Evolutionary conservation across 1,140 invertebrate species (phyloP).

Genomic region (Calliopsis andreniformis): DNA sequence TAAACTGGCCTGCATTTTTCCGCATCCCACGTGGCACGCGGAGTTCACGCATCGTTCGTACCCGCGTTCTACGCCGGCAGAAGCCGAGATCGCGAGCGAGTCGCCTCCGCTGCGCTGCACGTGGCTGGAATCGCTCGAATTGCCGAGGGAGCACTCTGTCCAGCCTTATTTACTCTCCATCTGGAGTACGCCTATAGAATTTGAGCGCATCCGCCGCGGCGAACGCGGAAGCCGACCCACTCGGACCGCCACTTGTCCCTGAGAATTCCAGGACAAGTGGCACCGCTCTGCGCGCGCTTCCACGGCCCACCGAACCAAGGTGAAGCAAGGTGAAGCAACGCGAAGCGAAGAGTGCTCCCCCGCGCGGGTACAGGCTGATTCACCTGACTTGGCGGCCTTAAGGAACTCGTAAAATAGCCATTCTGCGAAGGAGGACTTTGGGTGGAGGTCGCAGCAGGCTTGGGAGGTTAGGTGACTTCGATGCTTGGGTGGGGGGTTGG

Average conservation of each 20-base stretch:
- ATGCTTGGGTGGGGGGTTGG: too few relatives aligned
- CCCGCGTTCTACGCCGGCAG: neutral
- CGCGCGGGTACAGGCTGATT: too few relatives aligned
- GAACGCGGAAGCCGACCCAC: slow-evolving; percentile 61
- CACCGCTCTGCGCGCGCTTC: slow-evolving; percentile 62
- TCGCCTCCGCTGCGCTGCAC: slow-evolving; percentile 20
- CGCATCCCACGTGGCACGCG: slow-evolving; percentile 34
- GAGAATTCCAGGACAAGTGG: slow-evolving; percentile 78
- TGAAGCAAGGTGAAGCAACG: slow-evolving; percentile 70
- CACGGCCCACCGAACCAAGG: slow-evolving; percentile 56
- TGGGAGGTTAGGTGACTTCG: too few relatives aligned
- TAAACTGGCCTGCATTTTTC: slow-evolving; percentile 47
- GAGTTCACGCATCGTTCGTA: slow-evolving; percentile 48
- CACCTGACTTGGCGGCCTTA: too few relatives aligned
- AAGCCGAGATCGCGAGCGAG: neutral
- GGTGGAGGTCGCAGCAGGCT: too few relatives aligned
- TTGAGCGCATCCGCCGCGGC: slow-evolving; percentile 52
- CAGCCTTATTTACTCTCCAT: slow-evolving; percentile 59
- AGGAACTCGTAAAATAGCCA: too few relatives aligned
- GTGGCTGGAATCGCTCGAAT: slow-evolving; percentile 54
- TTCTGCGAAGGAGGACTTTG: too few relatives aligned
- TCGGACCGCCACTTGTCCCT: slow-evolving; percentile 70
- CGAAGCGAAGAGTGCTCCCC: too few relatives aligned
- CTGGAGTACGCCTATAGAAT: slow-evolving; percentile 52
- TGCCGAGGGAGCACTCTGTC: slow-evolving; percentile 14